phyloP scores from a whole-genome alignment of 92 coral and sea anemone genomes.

The Siderastrea radians region DNA sequence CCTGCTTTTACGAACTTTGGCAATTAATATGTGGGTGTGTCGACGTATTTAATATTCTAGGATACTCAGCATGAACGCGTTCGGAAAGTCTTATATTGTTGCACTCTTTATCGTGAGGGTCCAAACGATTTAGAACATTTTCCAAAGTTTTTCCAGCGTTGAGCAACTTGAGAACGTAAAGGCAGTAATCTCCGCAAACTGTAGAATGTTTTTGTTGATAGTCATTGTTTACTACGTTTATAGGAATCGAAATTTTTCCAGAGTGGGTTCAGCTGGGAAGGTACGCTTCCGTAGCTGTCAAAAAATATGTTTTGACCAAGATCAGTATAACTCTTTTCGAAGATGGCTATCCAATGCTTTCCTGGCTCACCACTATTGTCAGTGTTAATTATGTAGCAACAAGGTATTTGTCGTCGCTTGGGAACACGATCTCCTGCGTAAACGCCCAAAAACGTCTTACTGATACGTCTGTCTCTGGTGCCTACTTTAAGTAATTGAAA shows the following conservation, averaged over 20 bases:
- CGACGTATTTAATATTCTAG: no score
- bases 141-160: no score
- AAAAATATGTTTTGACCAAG: background rate
- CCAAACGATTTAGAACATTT: no score
- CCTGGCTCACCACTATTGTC: background rate
- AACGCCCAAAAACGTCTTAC: slow-evolving; percentile 15
- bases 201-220: slow-evolving; percentile 10
- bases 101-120: no score
- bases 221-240: background rate
- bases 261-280: background rate
- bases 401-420: background rate
- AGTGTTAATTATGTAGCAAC: slow-evolving; percentile 1
- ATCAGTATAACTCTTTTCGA: background rate
- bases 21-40: no score
- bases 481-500: slow-evolving; percentile 5
- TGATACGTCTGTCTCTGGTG: background rate
- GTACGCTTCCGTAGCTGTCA: background rate
- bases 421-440: background rate
- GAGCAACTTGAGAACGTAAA: background rate
- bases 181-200: slow-evolving; percentile 20
- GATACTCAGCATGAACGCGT: no score
- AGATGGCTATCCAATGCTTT: background rate
- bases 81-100: no score
- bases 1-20: no score
- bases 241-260: background rate